These are phyloP conservation scores for Mus caroli DNA, from an alignment of 2,797 vertebrate species.

Conservation along the genomic window DNA sequence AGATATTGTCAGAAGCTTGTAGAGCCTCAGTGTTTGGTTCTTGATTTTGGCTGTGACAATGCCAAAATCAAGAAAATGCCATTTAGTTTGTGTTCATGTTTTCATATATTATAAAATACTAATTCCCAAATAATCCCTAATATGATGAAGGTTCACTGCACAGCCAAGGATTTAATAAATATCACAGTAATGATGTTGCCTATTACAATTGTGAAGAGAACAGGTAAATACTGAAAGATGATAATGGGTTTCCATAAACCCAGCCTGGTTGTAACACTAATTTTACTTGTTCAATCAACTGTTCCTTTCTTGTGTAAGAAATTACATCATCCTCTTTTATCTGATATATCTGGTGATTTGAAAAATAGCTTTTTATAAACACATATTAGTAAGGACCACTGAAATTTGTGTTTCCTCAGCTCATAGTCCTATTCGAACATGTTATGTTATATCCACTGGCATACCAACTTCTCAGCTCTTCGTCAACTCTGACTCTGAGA, in stretches of 20 bases:
- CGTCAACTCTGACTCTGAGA: background rate
- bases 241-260: background rate
- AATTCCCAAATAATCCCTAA: background rate
- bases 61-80: background rate
- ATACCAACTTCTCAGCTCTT: background rate
- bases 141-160: too few species aligned
- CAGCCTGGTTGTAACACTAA: background rate
- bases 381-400: background rate
- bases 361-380: background rate
- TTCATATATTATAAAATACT: background rate
- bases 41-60: background rate
- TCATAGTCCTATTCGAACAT: too few species aligned
- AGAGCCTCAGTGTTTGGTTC: background rate
- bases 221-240: background rate
- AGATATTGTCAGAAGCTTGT: background rate
- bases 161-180: background rate
- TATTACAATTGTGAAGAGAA: background rate
- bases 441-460: background rate
- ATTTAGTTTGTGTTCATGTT: background rate
- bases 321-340: background rate
- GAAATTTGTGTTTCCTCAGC: background rate
- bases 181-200: background rate
- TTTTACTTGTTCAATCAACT: background rate
- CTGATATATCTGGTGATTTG: background rate
- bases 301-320: background rate